Evolutionary conservation across 2,113 vertebrate genomes (phyloP).

Genomic region (Neotragus pygmaeus): DNA sequence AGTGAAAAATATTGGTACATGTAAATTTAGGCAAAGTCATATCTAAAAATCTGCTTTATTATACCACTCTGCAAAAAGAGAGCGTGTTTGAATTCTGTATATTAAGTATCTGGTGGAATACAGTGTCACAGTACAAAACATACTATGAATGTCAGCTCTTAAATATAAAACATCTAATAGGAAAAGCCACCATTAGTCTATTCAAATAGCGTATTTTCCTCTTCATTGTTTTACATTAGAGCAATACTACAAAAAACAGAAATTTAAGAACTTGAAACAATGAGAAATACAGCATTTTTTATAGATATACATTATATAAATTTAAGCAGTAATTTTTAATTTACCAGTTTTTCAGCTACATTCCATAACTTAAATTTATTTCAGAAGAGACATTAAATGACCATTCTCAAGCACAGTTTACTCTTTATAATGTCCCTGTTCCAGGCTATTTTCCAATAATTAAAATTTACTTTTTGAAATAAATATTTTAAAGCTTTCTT

Average conservation of each 20-base stretch:
- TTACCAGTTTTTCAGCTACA: not conserved
- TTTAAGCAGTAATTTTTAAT: not conserved
- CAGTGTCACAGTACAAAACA: not conserved
- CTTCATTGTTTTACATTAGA: not conserved
- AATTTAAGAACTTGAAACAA: not conserved
- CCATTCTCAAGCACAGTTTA: not conserved
- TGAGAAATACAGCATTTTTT: not conserved
- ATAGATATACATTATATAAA: not conserved
- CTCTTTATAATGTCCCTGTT: not conserved
- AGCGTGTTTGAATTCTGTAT: not conserved
- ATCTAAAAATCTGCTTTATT: not conserved
- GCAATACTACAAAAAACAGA: not conserved
- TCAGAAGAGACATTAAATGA: not conserved
- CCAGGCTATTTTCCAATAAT: not conserved
- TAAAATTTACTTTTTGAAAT: not conserved
- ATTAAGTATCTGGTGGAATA: not conserved
- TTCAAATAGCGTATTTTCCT: not conserved
- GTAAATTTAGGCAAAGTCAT: not conserved
- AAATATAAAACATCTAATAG: not conserved
- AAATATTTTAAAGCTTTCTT: conserved; percentile 1
- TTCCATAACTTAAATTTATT: not conserved
- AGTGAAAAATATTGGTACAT: not conserved
- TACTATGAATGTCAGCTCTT: not conserved
- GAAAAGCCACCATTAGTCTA: not conserved
- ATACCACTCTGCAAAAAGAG: not conserved